A percentile compares a stretch with the other conserved stretches of the same genome.
Evolutionary conservation across 1,140 invertebrate species (phyloP).

Genomic region (Brevipalpus yothersi): DNA sequence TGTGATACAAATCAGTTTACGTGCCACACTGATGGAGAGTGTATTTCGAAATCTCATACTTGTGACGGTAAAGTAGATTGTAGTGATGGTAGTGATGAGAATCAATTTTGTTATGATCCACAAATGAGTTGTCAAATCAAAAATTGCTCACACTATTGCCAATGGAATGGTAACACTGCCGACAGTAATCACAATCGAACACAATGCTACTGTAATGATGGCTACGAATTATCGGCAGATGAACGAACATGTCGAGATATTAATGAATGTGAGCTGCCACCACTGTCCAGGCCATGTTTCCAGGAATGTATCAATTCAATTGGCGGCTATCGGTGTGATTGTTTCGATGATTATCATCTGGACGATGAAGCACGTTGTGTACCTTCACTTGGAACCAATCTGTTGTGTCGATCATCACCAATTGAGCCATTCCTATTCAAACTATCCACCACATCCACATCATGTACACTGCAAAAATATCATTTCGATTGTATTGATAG

Average conservation of each 20-base stretch:
- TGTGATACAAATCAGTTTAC: too few species aligned
- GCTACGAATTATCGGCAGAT: constrained; percentile 5
- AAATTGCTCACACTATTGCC: neutral
- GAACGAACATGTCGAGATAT: constrained; percentile 5
- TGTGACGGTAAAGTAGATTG: neutral
- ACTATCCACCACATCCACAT: neutral
- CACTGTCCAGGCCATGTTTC: constrained; percentile 16
- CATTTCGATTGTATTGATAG: too few species aligned
- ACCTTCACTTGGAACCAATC: neutral
- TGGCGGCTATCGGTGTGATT: constrained; percentile 6
- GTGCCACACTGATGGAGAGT: neutral
- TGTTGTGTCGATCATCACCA: neutral
- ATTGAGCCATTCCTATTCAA: neutral
- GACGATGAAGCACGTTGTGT: neutral
- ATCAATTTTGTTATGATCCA: neutral
- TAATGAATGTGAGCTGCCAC: constrained; percentile 1
- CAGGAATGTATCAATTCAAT: constrained; percentile 8
- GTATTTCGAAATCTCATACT: neutral
- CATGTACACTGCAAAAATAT: neutral
- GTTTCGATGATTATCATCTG: constrained; percentile 21
- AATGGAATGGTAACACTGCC: neutral
- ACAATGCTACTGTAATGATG: neutral
- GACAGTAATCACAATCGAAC: neutral
- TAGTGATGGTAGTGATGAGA: neutral
- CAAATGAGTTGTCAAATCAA: neutral